Base-by-base conservation (phyloP, 2,797 vertebrate species). In the Diplodus sargus region DNA sequence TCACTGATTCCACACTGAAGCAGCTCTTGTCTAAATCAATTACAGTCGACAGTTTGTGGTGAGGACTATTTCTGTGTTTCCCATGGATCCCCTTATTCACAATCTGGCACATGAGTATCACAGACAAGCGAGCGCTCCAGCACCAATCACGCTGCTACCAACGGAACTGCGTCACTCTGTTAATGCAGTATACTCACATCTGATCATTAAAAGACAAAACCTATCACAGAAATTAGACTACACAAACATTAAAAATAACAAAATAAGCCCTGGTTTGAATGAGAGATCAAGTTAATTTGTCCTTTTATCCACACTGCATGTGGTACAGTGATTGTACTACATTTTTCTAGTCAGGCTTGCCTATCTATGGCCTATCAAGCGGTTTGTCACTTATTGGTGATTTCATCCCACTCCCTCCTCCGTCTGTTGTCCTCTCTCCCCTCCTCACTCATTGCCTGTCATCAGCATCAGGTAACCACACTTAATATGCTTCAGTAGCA, bases 21-120 rank as follows among this genome's bases (percentile, higher is more conserved):
- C 81, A 74, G 49, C 56, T 58, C 76, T 70, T 45, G n/a, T 48
- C 59, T 60, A 78, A 87, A 81, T 85, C 80, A 83, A 81, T 89
- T 82, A 79, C 25, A 70, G 52, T 42, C 11, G 13, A 70, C 43
- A 45, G 64, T 73, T 16, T 59, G 16, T 57, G 43, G 57, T 72
- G 57, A 42, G 17, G 15, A 45, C 57, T 71, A 42, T 66, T 66
- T 66, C 28, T 22, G 51, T 39, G 6, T 76, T 71, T 78, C 34
- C 70, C 47, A 22, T 60, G 45, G 72, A 75, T 64, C 54, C 45
- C 16, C 17, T 76, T 58, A 66, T 77, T 85, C 58, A 68, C 53
- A 72, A 4, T 74, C 22, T 30, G n/a, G 22, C 43, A 54, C 57
- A 67, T 49, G 15, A 84, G 45, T 39, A 18, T 45, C 66, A 64